Evolutionary conservation across 1,140 invertebrate species (phyloP), one percentile per base, ranked within the genome.

Genomic region (Monomorium pharaonis): DNA sequence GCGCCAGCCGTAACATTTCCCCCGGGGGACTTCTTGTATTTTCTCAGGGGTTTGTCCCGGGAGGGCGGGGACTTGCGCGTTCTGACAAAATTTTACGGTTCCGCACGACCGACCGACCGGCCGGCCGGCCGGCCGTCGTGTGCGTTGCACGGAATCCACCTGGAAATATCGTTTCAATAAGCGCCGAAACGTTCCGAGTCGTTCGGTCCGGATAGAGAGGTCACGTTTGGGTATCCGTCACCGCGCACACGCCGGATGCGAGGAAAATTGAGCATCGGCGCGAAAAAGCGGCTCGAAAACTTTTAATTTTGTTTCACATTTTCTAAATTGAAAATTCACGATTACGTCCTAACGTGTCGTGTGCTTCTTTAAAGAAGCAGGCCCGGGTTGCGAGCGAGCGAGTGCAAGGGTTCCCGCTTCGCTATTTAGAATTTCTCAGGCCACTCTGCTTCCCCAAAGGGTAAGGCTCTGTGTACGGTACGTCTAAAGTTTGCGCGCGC

Each of bases 41-140:
- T 91, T 91, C 91, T 92, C 87, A 91, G 62, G 42, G 91, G 90
- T 90, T 87, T 85, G 42, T 69, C 70, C 81, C 62, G 37, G 24
- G 72, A 47, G 63, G 84, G 76, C 37, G 63, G 54, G n/a, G 83
- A 54, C 74, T 84, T 49, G 37, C 86, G 67, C 86, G 67, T 80
- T 58, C 54, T 56, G 85, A 86, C 56, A 80, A 89, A 91, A 91
- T 90, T 91, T 89, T 91, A 89, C 89, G 80, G 60, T 81, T 30
- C 47, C 76, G 24, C n/a, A 63, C 63, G 54, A 33, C 24, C 30
- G 63, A n/a, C 42, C 37, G 3, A 18, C 49, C 18, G n/a, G n/a
- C n/a, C n/a, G n/a, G n/a, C n/a, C n/a, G n/a, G n/a, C n/a, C 47
- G 16, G 12, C 44, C 49, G n/a, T 65, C 33, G 42, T 65, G 37